A percentile compares a stretch with the other conserved stretches of the same genome.
These are phyloP conservation scores for Parotocinclus haroldoi DNA, from an alignment of 2,797 vertebrate genomes.

Conservation along the genomic window DNA sequence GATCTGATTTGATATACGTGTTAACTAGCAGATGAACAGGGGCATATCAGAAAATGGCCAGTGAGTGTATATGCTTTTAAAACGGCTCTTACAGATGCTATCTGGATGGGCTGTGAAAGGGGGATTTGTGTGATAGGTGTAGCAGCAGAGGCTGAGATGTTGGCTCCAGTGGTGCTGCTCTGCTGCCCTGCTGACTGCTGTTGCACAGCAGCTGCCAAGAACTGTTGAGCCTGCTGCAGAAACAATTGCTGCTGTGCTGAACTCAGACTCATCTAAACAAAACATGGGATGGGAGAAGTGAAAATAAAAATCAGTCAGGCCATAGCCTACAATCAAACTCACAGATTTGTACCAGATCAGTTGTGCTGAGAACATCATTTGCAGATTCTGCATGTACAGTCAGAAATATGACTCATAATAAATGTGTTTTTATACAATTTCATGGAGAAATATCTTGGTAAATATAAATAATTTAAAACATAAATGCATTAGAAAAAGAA, in stretches of 20 bases:
- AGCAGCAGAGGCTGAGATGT: slow-evolving; percentile 83
- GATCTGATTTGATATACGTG: too few relatives aligned
- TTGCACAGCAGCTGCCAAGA: slow-evolving; percentile 82
- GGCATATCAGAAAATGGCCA: too few relatives aligned
- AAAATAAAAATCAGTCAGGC: not conserved
- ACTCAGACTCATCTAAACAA: slow-evolving; percentile 75
- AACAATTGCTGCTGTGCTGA: slow-evolving; percentile 80
- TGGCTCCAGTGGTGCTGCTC: slow-evolving; percentile 78
- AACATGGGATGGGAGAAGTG: not conserved
- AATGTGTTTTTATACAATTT: too few relatives aligned
- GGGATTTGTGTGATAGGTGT: slow-evolving; percentile 85
- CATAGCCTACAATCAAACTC: too few relatives aligned
- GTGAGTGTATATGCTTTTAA: not conserved
- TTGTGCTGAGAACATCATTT: too few relatives aligned
- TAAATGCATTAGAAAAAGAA: too few relatives aligned
- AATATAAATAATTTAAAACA: too few relatives aligned
- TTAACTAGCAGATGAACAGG: too few relatives aligned
- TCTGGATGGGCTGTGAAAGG: slow-evolving; percentile 83
- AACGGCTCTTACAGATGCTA: slow-evolving; percentile 64
- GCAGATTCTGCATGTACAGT: too few relatives aligned
- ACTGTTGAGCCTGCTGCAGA: slow-evolving; percentile 83
- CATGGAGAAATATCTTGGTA: too few relatives aligned
- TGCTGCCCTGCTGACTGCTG: slow-evolving; percentile 82
- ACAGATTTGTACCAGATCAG: too few relatives aligned
- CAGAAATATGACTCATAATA: too few relatives aligned